phyloP scores from a whole-genome alignment of 2,797 vertebrate species.

The Gallirallus australis region DNA sequence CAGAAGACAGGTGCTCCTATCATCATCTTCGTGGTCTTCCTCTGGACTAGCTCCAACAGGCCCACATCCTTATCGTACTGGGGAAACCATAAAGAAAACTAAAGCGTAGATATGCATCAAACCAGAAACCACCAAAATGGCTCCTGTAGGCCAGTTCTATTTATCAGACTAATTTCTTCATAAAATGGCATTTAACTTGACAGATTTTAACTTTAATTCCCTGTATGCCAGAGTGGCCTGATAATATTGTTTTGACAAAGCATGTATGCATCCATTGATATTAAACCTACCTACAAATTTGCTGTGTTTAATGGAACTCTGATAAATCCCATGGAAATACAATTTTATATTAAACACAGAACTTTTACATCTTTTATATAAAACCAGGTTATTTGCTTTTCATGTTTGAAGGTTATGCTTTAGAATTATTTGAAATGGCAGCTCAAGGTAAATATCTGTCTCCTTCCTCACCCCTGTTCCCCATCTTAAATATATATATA shows the following conservation, averaged over 20 bases:
- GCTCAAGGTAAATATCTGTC: neutral
- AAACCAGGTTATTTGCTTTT: neutral
- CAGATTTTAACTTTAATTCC: neutral
- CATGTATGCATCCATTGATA: neutral
- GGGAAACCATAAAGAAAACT: neutral
- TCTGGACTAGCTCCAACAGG: too few relatives aligned
- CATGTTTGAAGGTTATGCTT: neutral
- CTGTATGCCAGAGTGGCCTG: neutral
- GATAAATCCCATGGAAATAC: neutral
- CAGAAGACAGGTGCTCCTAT: too few relatives aligned
- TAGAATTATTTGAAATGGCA: neutral
- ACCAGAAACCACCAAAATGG: neutral
- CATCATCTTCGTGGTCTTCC: too few relatives aligned
- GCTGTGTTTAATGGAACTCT: neutral
- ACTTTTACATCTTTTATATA: neutral
- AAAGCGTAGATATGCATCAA: neutral
- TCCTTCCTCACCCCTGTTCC: neutral
- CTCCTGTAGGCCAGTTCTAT: neutral
- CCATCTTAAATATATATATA: neutral
- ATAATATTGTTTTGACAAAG: neutral
- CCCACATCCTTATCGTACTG: too few relatives aligned
- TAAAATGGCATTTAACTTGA: neutral
- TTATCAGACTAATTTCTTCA: neutral
- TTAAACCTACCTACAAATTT: neutral
- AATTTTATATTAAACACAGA: neutral